phyloP scores from a whole-genome alignment of 2,113 vertebrate species.

The Propithecus coquereli region DNA sequence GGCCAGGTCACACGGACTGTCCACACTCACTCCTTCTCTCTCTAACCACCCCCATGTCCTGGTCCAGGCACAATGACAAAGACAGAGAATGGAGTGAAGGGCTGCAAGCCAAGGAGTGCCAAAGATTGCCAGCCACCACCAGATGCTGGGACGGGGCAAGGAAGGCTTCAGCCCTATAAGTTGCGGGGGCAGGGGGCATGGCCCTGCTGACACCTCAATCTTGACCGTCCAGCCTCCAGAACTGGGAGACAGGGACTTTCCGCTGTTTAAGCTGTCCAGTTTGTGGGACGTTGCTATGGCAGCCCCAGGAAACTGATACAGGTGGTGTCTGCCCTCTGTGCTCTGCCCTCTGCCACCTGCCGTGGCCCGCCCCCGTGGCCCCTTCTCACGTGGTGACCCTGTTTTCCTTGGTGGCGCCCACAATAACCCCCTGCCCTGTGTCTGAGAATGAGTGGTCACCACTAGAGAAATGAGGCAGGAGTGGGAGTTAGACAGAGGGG shows the following conservation, averaged over 20 bases:
- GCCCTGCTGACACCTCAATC: background rate
- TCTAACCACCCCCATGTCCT: no score
- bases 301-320: rapidly evolving
- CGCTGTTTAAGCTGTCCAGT: background rate
- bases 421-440: background rate
- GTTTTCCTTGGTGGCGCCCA: background rate
- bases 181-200: no score
- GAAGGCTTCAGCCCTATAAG: background rate
- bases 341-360: background rate
- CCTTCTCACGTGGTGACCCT: background rate
- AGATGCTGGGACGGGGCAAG: background rate
- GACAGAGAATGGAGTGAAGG: background rate
- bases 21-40: background rate
- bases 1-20: no score
- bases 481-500: background rate
- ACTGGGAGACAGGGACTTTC: background rate
- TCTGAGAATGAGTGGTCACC: background rate
- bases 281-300: rapidly evolving
- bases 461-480: background rate
- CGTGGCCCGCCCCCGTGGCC: background rate
- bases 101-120: background rate
- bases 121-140: background rate
- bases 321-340: background rate
- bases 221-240: no score
- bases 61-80: background rate